phyloP scores from a whole-genome alignment of 2,113 vertebrate genomes.

The Rousettus leschenaultii region DNA sequence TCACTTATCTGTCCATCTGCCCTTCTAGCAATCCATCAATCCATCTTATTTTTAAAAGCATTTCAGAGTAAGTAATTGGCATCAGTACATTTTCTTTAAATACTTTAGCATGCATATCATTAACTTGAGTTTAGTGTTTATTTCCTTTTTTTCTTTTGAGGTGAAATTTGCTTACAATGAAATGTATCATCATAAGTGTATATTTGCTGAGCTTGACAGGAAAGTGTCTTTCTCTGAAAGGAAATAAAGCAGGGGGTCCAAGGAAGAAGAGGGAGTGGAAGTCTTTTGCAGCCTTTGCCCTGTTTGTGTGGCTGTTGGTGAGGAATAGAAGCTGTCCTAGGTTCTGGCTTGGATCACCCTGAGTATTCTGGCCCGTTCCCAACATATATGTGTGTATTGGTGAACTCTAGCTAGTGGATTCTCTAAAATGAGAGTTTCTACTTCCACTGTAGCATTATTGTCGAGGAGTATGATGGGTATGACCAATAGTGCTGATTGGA shows the following conservation, averaged over 20 bases:
- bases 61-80: conserved; percentile 5
- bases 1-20: not conserved
- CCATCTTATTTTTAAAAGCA: conserved; percentile 25
- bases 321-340: not conserved
- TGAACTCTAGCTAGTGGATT: not conserved
- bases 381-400: not conserved
- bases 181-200: not conserved
- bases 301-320: not conserved
- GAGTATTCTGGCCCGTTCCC: not conserved
- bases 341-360: not conserved
- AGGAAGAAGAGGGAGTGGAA: not conserved
- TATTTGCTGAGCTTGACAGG: conserved; percentile 8
- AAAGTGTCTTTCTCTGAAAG: conserved; percentile 27
- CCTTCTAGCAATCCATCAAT: not conserved
- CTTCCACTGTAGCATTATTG: not conserved
- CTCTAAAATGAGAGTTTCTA: conserved; percentile 28
- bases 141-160: not conserved
- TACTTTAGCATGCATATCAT: not conserved
- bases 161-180: not conserved
- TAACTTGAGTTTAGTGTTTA: not conserved
- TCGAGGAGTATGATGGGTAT: not conserved
- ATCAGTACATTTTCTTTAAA: not conserved
- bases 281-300: not conserved
- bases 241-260: not conserved
- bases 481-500: not conserved